phyloP scores from a whole-genome alignment of 2,797 vertebrate genomes.

The Heterohyrax brucei region DNA sequence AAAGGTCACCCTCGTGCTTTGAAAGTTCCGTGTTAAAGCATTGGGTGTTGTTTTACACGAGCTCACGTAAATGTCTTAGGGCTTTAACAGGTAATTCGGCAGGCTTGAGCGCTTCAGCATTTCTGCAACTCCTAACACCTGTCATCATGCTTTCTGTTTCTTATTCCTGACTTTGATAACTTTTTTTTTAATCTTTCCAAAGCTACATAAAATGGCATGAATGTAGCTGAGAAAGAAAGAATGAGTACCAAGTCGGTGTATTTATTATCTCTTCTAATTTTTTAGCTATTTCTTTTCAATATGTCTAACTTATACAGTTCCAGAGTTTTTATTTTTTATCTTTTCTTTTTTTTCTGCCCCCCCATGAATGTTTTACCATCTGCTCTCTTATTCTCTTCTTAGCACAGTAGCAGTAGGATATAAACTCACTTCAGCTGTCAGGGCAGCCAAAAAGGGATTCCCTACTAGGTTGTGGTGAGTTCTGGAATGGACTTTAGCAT shows the following conservation, averaged over 20 bases:
- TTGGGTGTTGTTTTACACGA: slow-evolving; percentile 39
- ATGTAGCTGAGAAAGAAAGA: not conserved
- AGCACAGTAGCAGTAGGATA: not conserved
- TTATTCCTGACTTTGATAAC: not conserved
- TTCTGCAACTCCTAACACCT: not conserved
- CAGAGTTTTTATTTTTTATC: not conserved
- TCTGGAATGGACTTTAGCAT: slow-evolving; percentile 16
- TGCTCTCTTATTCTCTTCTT: not conserved
- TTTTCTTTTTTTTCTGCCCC: not conserved
- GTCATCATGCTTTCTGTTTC: slow-evolving; percentile 9
- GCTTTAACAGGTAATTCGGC: slow-evolving; percentile 30
- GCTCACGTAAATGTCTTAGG: not conserved
- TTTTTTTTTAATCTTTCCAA: not conserved
- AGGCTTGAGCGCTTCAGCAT: not conserved
- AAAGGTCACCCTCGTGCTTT: not conserved
- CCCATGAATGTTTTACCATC: not conserved
- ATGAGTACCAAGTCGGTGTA: not conserved
- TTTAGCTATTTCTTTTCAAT: not conserved
- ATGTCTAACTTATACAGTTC: not conserved
- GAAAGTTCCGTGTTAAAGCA: not conserved
- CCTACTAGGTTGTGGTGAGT: not conserved
- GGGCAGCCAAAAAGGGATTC: not conserved
- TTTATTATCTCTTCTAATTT: not conserved
- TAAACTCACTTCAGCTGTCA: not conserved
- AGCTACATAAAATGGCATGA: not conserved